A percentile compares a stretch with the other conserved stretches of the same genome.
Conservation (phyloP, 2,888 invertebrate genomes). For the Drosophila atripex region DNA sequence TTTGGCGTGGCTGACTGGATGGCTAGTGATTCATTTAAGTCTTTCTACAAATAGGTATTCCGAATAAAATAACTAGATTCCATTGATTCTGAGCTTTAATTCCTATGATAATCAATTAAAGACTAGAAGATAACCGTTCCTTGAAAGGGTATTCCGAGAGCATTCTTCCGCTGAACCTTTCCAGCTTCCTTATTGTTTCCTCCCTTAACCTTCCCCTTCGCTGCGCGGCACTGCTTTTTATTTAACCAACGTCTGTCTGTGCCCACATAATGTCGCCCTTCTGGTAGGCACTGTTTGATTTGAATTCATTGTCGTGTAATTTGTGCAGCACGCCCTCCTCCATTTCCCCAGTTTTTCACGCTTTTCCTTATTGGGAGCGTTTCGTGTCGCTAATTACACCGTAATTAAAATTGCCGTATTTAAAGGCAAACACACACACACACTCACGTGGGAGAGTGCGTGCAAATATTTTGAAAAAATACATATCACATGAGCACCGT, state of each 20-base stretch:
- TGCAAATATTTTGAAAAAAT: conserved; percentile 67
- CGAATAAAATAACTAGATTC: neutral
- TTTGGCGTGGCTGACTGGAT: conserved; percentile 57
- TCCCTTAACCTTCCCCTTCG: conserved; percentile 1
- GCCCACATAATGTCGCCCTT: conserved; percentile 73
- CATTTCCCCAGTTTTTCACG: conserved; percentile 15
- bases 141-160: neutral
- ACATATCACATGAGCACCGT: conserved; percentile 43
- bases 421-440: conserved; percentile 53
- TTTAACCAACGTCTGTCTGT: conserved; percentile 47
- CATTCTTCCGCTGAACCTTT: neutral
- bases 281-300: conserved; percentile 79
- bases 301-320: conserved; percentile 77
- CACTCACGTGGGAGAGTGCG: conserved; percentile 55
- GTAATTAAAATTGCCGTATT: conserved; percentile 80
- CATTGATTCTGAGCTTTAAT: neutral
- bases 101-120: too few species aligned
- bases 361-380: conserved; percentile 28
- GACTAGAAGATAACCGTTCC: too few species aligned
- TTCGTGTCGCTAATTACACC: conserved; percentile 78
- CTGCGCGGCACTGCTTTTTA: conserved; percentile 32
- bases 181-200: conserved; percentile 1
- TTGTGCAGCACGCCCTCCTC: conserved; percentile 45
- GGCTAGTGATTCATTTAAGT: conserved; percentile 39
- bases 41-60: neutral